Evolutionary conservation across 2,888 invertebrate species (phyloP).

Genomic region (Polydrusus tereticollis): DNA sequence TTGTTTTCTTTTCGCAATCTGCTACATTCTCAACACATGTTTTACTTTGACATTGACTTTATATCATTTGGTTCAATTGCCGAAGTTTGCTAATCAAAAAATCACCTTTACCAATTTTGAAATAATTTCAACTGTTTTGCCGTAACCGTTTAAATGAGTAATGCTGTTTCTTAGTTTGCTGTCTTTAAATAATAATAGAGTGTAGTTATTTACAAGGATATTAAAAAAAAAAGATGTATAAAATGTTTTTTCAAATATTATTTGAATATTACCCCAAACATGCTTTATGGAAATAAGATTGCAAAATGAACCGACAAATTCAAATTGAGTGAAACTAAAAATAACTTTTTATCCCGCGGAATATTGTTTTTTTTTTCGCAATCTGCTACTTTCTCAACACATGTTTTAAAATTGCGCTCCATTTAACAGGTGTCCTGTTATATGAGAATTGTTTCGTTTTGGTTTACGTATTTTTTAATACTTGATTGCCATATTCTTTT

Average conservation of each 20-base stretch:
- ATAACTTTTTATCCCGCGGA: neutral
- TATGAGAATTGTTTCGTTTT: neutral
- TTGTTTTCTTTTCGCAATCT: neutral
- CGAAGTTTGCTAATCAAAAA: too few relatives aligned
- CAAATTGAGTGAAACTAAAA: neutral
- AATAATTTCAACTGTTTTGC: too few relatives aligned
- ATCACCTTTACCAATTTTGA: too few relatives aligned
- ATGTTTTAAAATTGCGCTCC: neutral
- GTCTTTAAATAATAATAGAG: too few relatives aligned
- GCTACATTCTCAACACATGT: neutral
- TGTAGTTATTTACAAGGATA: neutral
- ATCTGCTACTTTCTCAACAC: neutral
- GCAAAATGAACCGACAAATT: neutral
- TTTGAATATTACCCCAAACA: neutral
- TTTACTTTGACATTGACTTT: too few relatives aligned
- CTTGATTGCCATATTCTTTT: too few relatives aligned
- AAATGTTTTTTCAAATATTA: neutral
- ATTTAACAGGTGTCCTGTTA: neutral
- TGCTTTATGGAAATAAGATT: neutral
- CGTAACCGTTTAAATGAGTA: too few relatives aligned
- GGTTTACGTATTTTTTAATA: too few relatives aligned
- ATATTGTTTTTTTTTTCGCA: neutral
- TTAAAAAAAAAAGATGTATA: neutral
- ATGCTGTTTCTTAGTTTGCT: too few relatives aligned
- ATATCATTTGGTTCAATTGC: too few relatives aligned